These are phyloP conservation scores for Phengaris alcon DNA, from an alignment of 2,888 invertebrate genomes.

Conservation along the genomic window DNA sequence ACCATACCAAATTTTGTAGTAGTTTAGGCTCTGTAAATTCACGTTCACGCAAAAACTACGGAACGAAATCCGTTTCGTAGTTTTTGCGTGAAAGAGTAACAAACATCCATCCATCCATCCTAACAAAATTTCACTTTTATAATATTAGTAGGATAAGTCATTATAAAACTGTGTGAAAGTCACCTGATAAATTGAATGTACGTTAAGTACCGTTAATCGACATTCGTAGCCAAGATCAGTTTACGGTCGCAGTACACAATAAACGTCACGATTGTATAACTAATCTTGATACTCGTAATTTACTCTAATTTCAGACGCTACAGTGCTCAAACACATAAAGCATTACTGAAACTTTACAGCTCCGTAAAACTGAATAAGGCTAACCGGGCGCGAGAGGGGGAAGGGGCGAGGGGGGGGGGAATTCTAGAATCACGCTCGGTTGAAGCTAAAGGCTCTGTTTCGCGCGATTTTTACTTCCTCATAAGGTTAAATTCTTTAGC, in stretches of 20 bases:
- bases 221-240: not conserved
- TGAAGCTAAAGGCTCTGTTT: not conserved
- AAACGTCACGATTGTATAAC: not conserved
- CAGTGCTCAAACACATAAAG: conserved; percentile 16
- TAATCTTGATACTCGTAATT: conserved; percentile 13
- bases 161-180: too few relatives aligned
- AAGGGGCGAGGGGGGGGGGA: not conserved
- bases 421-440: not conserved
- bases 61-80: too few relatives aligned
- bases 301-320: conserved; percentile 6
- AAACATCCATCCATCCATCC: too few relatives aligned
- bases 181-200: too few relatives aligned
- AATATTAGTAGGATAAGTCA: too few relatives aligned
- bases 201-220: not conserved
- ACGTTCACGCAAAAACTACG: too few relatives aligned
- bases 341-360: conserved; percentile 10
- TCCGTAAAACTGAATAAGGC: conserved; percentile 18
- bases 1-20: too few relatives aligned
- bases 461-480: conserved; percentile 6
- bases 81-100: too few relatives aligned
- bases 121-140: too few relatives aligned
- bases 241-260: not conserved
- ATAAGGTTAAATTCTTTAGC: not conserved
- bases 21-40: too few relatives aligned
- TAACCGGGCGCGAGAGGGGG: not conserved